These are phyloP conservation scores for Callionymus lyra DNA, from an alignment of 2,113 vertebrate genomes.

Conservation along the genomic window DNA sequence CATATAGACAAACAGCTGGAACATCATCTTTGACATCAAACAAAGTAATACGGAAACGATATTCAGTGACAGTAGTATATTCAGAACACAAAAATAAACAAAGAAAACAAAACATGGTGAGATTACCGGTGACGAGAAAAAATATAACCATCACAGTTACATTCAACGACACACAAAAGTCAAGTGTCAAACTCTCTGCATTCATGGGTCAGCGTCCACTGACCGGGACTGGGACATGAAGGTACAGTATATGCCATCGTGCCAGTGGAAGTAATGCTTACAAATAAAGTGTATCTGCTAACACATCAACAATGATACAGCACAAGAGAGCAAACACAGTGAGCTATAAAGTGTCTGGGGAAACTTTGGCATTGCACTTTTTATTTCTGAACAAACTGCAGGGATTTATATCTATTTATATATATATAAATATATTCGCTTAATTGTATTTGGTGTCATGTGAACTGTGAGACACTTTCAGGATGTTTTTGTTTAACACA, in stretches of 20 bases:
- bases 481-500: too few species aligned
- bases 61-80: constrained; percentile 75
- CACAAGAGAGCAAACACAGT: constrained; percentile 23
- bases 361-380: constrained; percentile 50
- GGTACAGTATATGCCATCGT: constrained; percentile 43
- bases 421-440: too few species aligned
- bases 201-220: constrained; percentile 22
- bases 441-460: too few species aligned
- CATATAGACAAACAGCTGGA: constrained; percentile 70
- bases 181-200: constrained; percentile 62
- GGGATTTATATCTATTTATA: too few species aligned
- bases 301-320: constrained; percentile 26
- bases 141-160: constrained; percentile 60
- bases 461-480: neutral
- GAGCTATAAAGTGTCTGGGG: constrained; percentile 27
- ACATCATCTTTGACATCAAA: constrained; percentile 60
- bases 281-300: constrained; percentile 36
- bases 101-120: constrained; percentile 31
- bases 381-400: constrained; percentile 3
- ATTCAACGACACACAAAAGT: constrained; percentile 40
- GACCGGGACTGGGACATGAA: constrained; percentile 39
- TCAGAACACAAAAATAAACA: constrained; percentile 38
- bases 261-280: constrained; percentile 59
- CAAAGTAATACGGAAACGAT: constrained; percentile 65
- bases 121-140: constrained; percentile 51